Evolutionary conservation across 2,797 vertebrate species (phyloP).

Genomic region (Spinibarbus caldwelli): DNA sequence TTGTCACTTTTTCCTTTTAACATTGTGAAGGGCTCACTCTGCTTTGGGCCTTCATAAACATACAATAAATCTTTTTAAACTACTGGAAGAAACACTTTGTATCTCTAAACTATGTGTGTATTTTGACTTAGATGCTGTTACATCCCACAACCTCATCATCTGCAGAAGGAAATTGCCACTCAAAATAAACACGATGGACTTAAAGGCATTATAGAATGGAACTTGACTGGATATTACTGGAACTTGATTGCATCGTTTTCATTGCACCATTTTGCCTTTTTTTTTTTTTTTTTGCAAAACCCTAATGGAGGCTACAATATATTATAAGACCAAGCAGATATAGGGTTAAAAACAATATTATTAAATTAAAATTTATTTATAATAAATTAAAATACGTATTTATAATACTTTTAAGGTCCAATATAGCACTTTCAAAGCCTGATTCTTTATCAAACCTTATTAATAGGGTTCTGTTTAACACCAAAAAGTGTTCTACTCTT

Average conservation of each 20-base stretch:
- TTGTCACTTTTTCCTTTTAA: no score
- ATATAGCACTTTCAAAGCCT: neutral
- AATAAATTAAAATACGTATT: no score
- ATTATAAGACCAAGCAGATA: no score
- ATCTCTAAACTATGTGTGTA: neutral
- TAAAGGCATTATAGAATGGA: neutral
- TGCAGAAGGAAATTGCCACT: neutral
- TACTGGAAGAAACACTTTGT: neutral
- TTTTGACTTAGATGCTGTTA: neutral
- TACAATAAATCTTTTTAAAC: neutral
- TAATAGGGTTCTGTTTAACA: neutral
- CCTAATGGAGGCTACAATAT: neutral
- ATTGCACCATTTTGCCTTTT: no score
- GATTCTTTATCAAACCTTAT: neutral
- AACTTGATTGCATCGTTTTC: no score
- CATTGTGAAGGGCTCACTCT: no score
- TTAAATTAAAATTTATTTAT: no score
- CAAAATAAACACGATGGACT: neutral
- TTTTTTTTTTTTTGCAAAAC: neutral
- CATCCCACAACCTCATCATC: neutral
- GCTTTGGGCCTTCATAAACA: no score
- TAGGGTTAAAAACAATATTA: no score
- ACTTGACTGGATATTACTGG: no score
- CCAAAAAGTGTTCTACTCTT: neutral
- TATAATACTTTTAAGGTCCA: no score